Conservation (phyloP, 2,888 invertebrate species). For the Drosophila buzzatii region DNA sequence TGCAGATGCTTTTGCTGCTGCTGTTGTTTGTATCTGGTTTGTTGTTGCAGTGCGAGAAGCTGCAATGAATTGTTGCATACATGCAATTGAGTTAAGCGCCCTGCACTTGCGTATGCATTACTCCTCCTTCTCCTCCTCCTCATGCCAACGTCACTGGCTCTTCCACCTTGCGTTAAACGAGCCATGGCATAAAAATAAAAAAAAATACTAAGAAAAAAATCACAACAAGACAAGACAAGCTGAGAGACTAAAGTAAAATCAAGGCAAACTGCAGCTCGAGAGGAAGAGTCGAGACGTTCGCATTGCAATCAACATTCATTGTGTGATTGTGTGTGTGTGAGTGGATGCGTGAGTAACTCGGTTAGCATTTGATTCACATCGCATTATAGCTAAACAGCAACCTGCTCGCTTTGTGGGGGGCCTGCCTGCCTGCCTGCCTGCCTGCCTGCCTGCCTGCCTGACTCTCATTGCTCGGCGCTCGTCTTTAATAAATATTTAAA, state of each 20-base stretch:
- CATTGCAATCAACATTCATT: constrained; percentile 58
- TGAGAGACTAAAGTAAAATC: constrained; percentile 20
- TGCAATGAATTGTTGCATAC: constrained; percentile 69
- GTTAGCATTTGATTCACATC: constrained; percentile 41
- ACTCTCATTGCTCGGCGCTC: neutral
- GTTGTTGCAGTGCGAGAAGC: constrained; percentile 27
- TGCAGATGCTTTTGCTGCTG: constrained; percentile 29
- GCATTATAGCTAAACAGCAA: constrained; percentile 30
- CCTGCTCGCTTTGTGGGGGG: constrained; percentile 42
- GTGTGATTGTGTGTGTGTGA: constrained; percentile 25
- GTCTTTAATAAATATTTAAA: constrained; percentile 49
- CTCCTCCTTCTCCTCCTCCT: neutral
- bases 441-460: no score
- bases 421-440: neutral
- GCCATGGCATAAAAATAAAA: constrained; percentile 50
- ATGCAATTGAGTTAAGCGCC: constrained; percentile 73
- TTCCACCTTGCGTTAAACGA: constrained; percentile 52
- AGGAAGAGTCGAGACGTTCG: constrained; percentile 13
- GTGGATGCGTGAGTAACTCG: constrained; percentile 55
- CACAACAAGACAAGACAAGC: neutral
- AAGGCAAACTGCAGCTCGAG: constrained; percentile 26
- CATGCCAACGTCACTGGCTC: neutral
- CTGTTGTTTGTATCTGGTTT: constrained; percentile 38
- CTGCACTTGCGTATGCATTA: constrained; percentile 32
- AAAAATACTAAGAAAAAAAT: neutral